Conservation (phyloP, 2,888 invertebrate species). For the Cosmopolites sordidus region DNA sequence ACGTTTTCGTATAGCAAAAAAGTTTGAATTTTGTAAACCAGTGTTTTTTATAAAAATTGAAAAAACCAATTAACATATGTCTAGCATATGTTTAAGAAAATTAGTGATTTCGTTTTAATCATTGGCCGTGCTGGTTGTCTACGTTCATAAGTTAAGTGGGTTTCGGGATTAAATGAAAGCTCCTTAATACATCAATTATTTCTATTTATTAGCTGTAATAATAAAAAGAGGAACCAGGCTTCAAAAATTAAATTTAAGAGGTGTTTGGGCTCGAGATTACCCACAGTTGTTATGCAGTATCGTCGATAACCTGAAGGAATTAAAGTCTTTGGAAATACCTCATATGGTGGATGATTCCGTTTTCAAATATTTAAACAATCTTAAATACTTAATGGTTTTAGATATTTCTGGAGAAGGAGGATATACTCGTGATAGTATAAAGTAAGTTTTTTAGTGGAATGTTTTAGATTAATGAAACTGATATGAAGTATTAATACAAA, state of each 20-base stretch:
- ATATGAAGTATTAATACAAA: too few species aligned
- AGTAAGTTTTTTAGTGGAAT: too few species aligned
- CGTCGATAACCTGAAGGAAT: constrained; percentile 56
- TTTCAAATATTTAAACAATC: constrained; percentile 55
- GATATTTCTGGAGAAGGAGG: constrained; percentile 69
- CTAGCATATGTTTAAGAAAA: too few species aligned
- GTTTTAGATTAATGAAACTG: too few species aligned
- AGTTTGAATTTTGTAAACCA: too few species aligned
- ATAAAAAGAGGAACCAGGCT: constrained; percentile 60
- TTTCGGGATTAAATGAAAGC: too few species aligned
- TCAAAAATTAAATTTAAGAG: constrained; percentile 62
- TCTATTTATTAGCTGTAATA: constrained; percentile 51
- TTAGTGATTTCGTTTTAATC: too few species aligned
- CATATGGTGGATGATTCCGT: constrained; percentile 68
- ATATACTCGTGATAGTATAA: constrained; percentile 62
- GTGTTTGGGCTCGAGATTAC: constrained; percentile 69
- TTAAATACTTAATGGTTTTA: constrained; percentile 56
- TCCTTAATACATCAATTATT: neutral
- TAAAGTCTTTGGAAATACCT: constrained; percentile 62
- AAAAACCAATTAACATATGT: too few species aligned
- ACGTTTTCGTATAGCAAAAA: too few species aligned
- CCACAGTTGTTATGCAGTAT: constrained; percentile 59
- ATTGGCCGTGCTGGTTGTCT: too few species aligned
- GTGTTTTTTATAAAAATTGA: too few species aligned
- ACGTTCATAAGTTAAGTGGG: too few species aligned